phyloP scores from a whole-genome alignment of 2,113 vertebrate species.

The Pardalotus punctatus region DNA sequence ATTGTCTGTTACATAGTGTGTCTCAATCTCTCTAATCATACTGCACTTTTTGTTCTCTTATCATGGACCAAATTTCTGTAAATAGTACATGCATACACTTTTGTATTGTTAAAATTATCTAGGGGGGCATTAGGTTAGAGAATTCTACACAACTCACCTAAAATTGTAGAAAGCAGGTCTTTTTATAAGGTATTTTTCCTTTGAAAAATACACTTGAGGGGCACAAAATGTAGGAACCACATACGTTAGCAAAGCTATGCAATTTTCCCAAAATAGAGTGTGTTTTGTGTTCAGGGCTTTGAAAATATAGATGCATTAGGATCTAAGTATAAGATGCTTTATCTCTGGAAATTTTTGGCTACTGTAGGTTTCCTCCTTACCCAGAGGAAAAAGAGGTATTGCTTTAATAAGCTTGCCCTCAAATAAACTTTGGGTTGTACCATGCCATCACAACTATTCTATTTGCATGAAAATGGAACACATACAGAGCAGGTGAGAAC shows the following conservation, averaged over 20 bases:
- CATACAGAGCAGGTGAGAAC: background rate
- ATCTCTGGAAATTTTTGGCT: background rate
- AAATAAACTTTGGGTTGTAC: background rate
- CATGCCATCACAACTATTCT: background rate
- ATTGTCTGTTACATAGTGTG: background rate
- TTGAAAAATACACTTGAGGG: background rate
- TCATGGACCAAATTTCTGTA: background rate
- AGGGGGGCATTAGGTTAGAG: background rate
- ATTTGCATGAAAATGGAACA: background rate
- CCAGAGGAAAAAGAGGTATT: background rate
- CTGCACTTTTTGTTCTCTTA: background rate
- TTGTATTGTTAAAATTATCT: background rate
- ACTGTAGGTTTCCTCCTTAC: background rate
- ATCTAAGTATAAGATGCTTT: background rate
- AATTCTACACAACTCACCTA: background rate
- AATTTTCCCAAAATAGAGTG: background rate
- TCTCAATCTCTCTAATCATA: background rate
- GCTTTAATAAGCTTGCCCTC: background rate
- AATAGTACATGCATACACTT: background rate
- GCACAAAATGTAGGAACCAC: background rate
- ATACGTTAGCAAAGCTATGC: background rate
- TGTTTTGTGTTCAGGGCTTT: background rate
- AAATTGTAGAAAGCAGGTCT: background rate
- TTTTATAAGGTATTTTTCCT: background rate
- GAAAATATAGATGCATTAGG: background rate